Evolutionary conservation across 1,140 invertebrate species (phyloP).

Genomic region (Andrena cerasifolii): DNA sequence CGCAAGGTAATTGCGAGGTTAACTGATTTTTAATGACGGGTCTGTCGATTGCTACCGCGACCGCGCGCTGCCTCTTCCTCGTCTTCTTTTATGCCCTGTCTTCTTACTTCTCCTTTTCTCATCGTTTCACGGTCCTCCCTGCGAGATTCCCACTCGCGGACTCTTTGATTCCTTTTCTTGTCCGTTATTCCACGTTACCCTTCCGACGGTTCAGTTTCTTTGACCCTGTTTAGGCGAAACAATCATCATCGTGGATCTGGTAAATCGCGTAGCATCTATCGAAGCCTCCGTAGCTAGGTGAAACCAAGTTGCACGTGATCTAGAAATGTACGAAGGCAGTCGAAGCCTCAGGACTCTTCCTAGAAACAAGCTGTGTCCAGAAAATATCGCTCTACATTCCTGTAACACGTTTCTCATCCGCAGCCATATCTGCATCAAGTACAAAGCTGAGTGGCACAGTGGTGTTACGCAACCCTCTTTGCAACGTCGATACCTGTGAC

Average conservation of each 20-base stretch:
- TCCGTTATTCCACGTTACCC: too few species aligned
- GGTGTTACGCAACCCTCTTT: conserved; percentile 55
- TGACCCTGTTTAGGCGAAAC: too few species aligned
- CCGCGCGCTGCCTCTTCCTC: conserved; percentile 40
- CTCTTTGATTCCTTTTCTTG: conserved; percentile 19
- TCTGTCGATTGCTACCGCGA: conserved; percentile 65
- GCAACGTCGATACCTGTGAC: conserved; percentile 45
- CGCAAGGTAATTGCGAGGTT: conserved; percentile 69
- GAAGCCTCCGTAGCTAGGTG: too few species aligned
- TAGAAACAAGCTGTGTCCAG: too few species aligned
- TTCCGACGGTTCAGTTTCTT: too few species aligned
- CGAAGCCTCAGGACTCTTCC: too few species aligned
- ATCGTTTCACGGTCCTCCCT: neutral
- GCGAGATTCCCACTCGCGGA: conserved; percentile 18
- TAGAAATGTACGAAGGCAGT: too few species aligned
- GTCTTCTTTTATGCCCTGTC: conserved; percentile 27
- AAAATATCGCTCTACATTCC: conserved; percentile 37
- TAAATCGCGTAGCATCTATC: too few species aligned
- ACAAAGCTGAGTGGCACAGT: conserved; percentile 33
- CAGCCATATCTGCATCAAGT: conserved; percentile 55
- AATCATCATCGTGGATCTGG: too few species aligned
- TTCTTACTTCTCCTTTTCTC: conserved; percentile 9
- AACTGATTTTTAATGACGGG: conserved; percentile 72
- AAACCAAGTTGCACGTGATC: too few species aligned
- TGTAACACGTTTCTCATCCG: conserved; percentile 34